Percentiles rank a stretch among this genome's conserved stretches.
phyloP scores from a whole-genome alignment of 2,888 invertebrate genomes.

The Eumerus sabulonum region DNA sequence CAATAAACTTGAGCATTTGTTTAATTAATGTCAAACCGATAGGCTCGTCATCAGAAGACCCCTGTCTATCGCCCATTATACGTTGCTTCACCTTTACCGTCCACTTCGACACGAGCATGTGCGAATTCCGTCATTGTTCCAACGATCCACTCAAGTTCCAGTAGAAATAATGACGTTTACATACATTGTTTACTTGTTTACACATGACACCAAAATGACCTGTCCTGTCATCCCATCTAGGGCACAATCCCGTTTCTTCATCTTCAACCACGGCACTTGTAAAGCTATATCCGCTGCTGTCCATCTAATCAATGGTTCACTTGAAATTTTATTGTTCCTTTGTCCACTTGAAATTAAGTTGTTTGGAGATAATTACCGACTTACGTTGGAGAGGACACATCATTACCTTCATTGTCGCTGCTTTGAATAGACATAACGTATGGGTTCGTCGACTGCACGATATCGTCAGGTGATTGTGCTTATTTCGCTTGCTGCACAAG shows the following conservation, averaged over 20 bases:
- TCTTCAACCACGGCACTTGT: too few species aligned
- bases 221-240: slow-evolving; percentile 21
- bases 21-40: too few species aligned
- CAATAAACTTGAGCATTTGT: too few species aligned
- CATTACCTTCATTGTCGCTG: slow-evolving; percentile 18
- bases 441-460: slow-evolving; percentile 26
- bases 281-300: slow-evolving; percentile 7
- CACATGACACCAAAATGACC: slow-evolving; percentile 14
- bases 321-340: slow-evolving; percentile 24
- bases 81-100: too few species aligned
- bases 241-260: neutral
- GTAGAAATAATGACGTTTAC: too few species aligned
- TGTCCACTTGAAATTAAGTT: slow-evolving; percentile 40
- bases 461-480: slow-evolving; percentile 14
- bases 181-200: slow-evolving; percentile 8
- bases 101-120: too few species aligned
- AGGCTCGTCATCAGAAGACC: too few species aligned
- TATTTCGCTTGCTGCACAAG: slow-evolving; percentile 2
- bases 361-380: slow-evolving; percentile 39
- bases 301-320: slow-evolving; percentile 36
- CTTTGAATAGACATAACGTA: slow-evolving; percentile 32
- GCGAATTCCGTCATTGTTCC: too few species aligned
- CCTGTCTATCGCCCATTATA: too few species aligned
- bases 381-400: slow-evolving; percentile 18
- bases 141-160: too few species aligned